Conservation (phyloP, 30 jellyfish, hydroid and myxozoan genomes). For the Turritopsis dohrnii region DNA sequence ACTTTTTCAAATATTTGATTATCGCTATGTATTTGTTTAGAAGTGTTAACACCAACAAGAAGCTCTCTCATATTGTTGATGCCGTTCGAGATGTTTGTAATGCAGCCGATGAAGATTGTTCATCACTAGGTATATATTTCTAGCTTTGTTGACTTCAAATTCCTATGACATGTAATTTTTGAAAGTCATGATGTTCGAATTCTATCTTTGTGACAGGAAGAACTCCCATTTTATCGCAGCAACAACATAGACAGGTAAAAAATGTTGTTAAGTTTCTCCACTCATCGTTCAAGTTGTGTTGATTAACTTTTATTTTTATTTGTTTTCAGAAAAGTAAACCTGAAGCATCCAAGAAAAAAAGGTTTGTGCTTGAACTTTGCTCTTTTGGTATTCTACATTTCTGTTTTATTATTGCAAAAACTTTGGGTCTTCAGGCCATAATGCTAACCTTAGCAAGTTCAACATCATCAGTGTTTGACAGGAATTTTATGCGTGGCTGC, state of each 20-base stretch:
- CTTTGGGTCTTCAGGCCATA: too few species aligned
- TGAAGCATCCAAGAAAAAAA: not conserved
- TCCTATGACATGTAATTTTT: too few species aligned
- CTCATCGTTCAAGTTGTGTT: too few species aligned
- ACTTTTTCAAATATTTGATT: too few species aligned
- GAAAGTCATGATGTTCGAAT: too few species aligned
- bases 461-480: too few species aligned
- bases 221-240: conserved; percentile 5
- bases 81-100: conserved; percentile 58
- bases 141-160: not conserved
- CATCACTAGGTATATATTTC: conserved; percentile 28
- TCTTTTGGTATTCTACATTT: not conserved
- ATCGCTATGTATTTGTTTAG: not conserved
- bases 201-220: not conserved
- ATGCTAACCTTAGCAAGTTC: too few species aligned
- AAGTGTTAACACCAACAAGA: conserved; percentile 45
- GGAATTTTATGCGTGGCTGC: too few species aligned
- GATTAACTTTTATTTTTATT: too few species aligned
- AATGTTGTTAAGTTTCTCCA: too few species aligned
- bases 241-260: not conserved
- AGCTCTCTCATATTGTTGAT: conserved; percentile 42
- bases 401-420: not conserved
- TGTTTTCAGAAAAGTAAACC: not conserved
- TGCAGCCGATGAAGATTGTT: conserved; percentile 54
- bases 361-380: not conserved